Evolutionary conservation across 2,888 invertebrate species (phyloP), one percentile per base, ranked within the genome.

Genomic region (Gari tellinella): DNA sequence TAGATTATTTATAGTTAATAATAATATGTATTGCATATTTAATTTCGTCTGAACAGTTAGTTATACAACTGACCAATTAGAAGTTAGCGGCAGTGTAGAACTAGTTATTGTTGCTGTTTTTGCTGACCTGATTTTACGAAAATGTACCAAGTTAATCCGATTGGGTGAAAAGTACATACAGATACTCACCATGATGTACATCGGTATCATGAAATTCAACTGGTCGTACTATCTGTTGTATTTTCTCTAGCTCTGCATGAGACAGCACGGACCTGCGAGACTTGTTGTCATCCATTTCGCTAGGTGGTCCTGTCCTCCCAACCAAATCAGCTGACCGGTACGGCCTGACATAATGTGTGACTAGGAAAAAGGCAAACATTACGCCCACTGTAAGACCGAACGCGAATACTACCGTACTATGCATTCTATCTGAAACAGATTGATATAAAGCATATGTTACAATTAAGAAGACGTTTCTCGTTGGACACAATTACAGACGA

Each of bases 351-450:
- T 58, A 51, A 49, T 70, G 67, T 1, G 75, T 58, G 10, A 56
- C 23, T 0, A 51, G 64, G n/a, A 76, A 15, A 31, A 70, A 70
- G 7, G 80, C 72, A 38, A 72, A 52, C 37, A 82, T 67, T 14
- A 82, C 62, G 14, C 82, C 82, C 19, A 80, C 67, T 8, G 73
- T 61, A 31, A 82, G 58, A 8, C 82, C 82, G 41, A 82, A 61
- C n/a, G 67, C 60, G 56, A 82, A 82, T 45, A 80, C 77, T 3
- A 75, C 49, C 17, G 70, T 62, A n/a, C n/a, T n/a, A 58, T 78
- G 77, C 72, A 72, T 68, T 45, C 31, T 15, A 14, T 40, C 72
- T 68, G 65, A 25, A 72, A 72, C n/a, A n/a, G n/a, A n/a, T n/a
- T n/a, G n/a, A n/a, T n/a, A n/a, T n/a, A n/a, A n/a, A n/a, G n/a